Base-by-base conservation (phyloP, 2,888 invertebrate genomes). In the Microplitis manilae region DNA sequence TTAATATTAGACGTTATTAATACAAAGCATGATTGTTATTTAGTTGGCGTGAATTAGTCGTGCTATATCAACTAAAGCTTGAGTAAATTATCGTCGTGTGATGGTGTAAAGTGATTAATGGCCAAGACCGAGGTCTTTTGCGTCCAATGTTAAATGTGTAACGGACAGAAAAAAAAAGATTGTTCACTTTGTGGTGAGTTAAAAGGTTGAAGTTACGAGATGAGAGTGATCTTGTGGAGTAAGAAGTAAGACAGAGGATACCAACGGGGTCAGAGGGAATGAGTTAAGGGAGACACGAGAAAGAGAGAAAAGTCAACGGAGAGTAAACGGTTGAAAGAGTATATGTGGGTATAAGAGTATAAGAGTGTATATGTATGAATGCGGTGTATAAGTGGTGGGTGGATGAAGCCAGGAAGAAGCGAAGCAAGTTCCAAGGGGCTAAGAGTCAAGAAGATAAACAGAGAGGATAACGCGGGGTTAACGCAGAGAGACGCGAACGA, bases 401-500 rank as follows among this genome's bases (percentile, higher is more conserved):
- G 30, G 39, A 65, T 60, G 71, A 60, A 62, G 77, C 70, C 73
- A 65, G 68, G 62, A 50, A 70, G 76, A 65, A 67, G 75, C 75
- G 77, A 77, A 68, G 75, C 50, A 70, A 67, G 50, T 50, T 50
- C 50, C 13, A 50, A 50, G 61, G 81, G 80, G 81, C 77, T 80
- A 82, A 83, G 81, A 83, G 83, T 83, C 84, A 81, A 82, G 84
- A 84, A 83, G 84, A 84, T 84, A 82, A 84, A 84, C 81, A 83
- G 82, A 81, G 81, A 81, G 83, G 82, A 81, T 82, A 83, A 82
- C 82, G 82, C 80, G 81, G 80, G 82, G 82, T 82, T 84, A 84
- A 83, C 81, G 50, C 50, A 79, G 83, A 62, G 78, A 80, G 81
- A 79, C 81, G 81, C 78, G 79, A 81, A 80, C 79, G 77, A 80